Conservation (phyloP, 2,888 invertebrate species). For the Lasioglossum figueresi region DNA sequence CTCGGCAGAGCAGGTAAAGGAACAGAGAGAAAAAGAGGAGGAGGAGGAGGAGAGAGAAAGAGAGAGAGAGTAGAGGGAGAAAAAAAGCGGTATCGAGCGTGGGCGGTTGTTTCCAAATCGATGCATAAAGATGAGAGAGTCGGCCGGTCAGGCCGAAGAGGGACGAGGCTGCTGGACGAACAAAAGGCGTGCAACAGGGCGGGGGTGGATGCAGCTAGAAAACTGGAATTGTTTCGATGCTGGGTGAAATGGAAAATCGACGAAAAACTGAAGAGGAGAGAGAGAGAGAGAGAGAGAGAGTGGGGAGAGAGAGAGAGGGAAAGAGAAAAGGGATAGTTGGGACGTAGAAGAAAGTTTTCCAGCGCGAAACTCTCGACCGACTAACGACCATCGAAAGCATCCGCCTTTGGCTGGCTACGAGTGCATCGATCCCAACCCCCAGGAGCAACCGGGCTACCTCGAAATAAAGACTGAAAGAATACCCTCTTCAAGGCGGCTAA, state of each 20-base stretch:
- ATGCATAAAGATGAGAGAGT: conserved; percentile 50
- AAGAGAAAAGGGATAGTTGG: too few relatives aligned
- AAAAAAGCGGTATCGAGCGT: conserved; percentile 46
- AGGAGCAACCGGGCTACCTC: conserved; percentile 21
- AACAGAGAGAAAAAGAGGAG: not conserved
- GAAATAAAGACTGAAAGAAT: conserved; percentile 62
- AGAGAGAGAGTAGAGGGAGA: not conserved
- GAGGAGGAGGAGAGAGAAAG: too few relatives aligned
- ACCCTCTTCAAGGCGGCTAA: conserved; percentile 48
- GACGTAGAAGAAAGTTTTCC: conserved; percentile 56
- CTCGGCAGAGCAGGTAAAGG: conserved; percentile 1
- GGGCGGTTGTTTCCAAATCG: conserved; percentile 63
- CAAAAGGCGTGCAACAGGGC: conserved; percentile 19
- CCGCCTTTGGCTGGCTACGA: conserved; percentile 48
- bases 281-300: not conserved
- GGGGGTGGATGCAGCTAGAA: not conserved
- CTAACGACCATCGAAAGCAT: conserved; percentile 67
- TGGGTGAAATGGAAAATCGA: conserved; percentile 45
- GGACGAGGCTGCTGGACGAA: conserved; percentile 12
- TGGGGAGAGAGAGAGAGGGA: not conserved
- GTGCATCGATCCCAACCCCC: conserved; percentile 52
- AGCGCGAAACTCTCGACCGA: conserved; percentile 62
- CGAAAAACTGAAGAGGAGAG: conserved; percentile 22
- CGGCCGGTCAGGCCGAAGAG: conserved; percentile 15
- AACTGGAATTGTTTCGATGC: conserved; percentile 56